Conservation (phyloP, 2,113 vertebrate genomes). For the Maccullochella peelii region DNA sequence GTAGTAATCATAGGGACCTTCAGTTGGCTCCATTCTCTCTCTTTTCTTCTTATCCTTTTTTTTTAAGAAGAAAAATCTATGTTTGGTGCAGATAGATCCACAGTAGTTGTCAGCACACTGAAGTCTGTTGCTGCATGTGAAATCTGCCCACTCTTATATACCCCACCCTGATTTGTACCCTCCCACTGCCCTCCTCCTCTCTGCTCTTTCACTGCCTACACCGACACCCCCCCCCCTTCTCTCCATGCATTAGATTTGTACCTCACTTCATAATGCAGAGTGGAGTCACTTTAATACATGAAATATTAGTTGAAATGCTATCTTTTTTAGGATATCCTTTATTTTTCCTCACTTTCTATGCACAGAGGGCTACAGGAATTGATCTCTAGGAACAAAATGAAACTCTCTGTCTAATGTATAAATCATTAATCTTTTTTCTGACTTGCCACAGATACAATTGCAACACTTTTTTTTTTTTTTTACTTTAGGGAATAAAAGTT, state of each 20-base stretch:
- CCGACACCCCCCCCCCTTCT: slow-evolving; percentile 23
- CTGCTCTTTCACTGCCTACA: slow-evolving; percentile 36
- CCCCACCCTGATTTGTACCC: slow-evolving; percentile 34
- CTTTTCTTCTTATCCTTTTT: slow-evolving; percentile 7
- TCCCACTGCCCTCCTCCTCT: slow-evolving; percentile 42
- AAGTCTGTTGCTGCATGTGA: slow-evolving; percentile 59
- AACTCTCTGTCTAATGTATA: background rate
- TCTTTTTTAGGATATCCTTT: background rate
- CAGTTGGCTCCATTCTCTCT: slow-evolving; percentile 49
- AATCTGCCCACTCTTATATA: slow-evolving; percentile 75
- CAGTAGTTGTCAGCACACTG: slow-evolving; percentile 34
- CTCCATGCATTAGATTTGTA: slow-evolving; percentile 38
- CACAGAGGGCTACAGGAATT: background rate
- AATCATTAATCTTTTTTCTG: background rate
- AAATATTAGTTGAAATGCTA: background rate
- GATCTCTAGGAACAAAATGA: background rate
- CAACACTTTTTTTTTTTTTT: background rate
- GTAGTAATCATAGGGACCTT: slow-evolving; percentile 60
- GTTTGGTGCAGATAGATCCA: slow-evolving; percentile 32
- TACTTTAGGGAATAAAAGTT: background rate
- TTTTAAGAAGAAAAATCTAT: background rate
- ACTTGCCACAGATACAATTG: background rate
- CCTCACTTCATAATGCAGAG: background rate
- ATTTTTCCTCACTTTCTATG: background rate
- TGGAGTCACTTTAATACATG: background rate